Conservation (phyloP, 2,113 vertebrate genomes). For the Cyrtonyx montezumae region DNA sequence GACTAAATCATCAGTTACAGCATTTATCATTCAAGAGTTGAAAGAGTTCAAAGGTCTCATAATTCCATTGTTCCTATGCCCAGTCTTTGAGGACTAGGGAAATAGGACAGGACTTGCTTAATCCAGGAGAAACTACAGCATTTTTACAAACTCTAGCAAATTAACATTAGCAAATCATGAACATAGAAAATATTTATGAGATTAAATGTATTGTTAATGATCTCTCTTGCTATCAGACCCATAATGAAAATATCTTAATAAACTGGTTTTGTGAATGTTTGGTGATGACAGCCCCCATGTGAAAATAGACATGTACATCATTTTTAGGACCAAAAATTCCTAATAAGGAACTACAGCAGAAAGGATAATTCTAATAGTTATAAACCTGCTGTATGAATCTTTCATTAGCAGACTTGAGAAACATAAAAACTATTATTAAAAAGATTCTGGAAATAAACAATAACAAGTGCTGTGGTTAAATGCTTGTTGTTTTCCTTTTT, state of each 20-base stretch:
- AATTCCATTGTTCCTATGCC: neutral
- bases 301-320: neutral
- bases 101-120: neutral
- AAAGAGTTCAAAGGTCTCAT: neutral
- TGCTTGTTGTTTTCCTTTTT: neutral
- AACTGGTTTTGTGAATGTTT: neutral
- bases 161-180: neutral
- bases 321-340: neutral
- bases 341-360: neutral
- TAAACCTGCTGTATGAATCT: neutral
- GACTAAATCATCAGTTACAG: neutral
- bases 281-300: neutral
- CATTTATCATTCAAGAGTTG: neutral
- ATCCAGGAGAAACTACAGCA: neutral
- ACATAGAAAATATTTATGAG: conserved; percentile 5
- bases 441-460: neutral
- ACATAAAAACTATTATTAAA: neutral
- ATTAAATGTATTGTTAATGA: conserved; percentile 35
- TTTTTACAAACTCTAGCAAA: neutral
- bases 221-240: neutral
- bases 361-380: conserved; percentile 18
- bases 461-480: neutral
- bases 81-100: neutral
- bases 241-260: neutral
- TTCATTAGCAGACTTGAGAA: neutral